phyloP scores from a whole-genome alignment of 2,113 vertebrate genomes.

The Melanerpes aurifrons region DNA sequence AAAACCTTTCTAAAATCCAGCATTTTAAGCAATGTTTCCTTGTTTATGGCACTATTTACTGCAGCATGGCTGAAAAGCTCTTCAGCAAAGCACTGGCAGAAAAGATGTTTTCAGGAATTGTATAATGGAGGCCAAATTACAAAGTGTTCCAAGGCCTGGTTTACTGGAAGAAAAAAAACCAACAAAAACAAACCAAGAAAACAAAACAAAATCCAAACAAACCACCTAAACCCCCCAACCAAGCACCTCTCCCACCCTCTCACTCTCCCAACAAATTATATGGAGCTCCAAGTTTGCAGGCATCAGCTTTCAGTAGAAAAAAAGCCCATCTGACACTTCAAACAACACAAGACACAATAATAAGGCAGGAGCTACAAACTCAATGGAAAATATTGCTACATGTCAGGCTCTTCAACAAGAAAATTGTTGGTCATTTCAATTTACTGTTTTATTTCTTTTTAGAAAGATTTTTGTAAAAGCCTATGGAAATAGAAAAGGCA shows the following conservation, averaged over 20 bases:
- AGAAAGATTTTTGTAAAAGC: not conserved
- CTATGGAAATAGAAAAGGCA: not conserved
- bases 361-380: not conserved
- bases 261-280: not conserved
- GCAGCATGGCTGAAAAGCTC: not conserved
- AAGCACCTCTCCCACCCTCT: no score
- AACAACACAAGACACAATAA: not conserved
- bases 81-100: not conserved
- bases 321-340: not conserved
- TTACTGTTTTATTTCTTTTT: not conserved
- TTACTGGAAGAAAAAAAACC: not conserved
- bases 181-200: no score
- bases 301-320: slow-evolving; percentile 2
- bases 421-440: not conserved
- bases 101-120: not conserved
- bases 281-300: not conserved
- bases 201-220: no score
- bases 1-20: not conserved
- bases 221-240: no score
- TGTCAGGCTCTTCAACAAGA: not conserved
- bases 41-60: not conserved
- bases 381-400: not conserved
- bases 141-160: not conserved
- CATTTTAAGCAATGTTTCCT: not conserved
- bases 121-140: not conserved